Conservation (phyloP, 2,888 invertebrate genomes). For the Tenthredo scrophulariae region DNA sequence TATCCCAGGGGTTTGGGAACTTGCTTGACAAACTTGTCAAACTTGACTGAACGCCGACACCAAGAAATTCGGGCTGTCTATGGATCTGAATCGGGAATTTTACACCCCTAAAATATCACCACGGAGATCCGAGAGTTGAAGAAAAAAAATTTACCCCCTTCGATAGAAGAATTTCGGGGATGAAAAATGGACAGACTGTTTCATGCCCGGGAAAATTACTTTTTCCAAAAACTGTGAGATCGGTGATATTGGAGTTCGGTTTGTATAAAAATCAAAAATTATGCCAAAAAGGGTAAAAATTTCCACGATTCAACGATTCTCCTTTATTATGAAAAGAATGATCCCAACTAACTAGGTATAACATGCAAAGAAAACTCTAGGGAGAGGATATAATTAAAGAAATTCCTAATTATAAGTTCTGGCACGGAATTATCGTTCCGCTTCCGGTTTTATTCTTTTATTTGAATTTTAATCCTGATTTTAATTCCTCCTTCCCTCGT, state of each 20-base stretch:
- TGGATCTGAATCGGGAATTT: not conserved
- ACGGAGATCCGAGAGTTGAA: no score
- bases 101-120: not conserved
- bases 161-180: no score
- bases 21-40: constrained; percentile 49
- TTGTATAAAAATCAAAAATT: not conserved
- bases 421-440: constrained; percentile 21
- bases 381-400: constrained; percentile 38
- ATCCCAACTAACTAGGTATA: not conserved
- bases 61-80: not conserved
- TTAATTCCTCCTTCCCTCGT: not conserved
- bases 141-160: no score
- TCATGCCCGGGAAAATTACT: no score
- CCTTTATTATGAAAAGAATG: not conserved
- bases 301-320: not conserved
- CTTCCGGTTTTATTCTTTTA: not conserved
- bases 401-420: constrained; percentile 43
- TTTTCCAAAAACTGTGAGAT: no score
- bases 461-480: constrained; percentile 17
- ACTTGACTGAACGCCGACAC: constrained; percentile 31
- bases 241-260: no score
- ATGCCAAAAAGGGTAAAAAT: not conserved
- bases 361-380: not conserved
- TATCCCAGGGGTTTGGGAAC: not conserved
- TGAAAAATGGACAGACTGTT: no score